These are phyloP conservation scores for Falco punctatus DNA, from an alignment of 2,113 vertebrate genomes.

Conservation along the genomic window DNA sequence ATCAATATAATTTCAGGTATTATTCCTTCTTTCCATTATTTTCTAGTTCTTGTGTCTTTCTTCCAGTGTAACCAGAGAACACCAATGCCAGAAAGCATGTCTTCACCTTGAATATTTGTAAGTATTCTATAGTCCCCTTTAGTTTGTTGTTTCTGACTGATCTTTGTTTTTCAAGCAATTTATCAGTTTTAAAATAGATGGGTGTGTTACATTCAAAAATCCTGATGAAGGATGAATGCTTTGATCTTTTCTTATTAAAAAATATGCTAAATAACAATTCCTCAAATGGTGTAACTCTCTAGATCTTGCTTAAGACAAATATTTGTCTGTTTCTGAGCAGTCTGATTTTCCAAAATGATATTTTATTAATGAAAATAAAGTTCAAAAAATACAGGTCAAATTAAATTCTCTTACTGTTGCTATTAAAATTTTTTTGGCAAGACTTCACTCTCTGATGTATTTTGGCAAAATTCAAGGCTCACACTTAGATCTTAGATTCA, in stretches of 20 bases:
- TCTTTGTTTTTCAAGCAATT: slow-evolving; percentile 58
- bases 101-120: slow-evolving; percentile 33
- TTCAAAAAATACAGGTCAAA: background rate
- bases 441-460: background rate
- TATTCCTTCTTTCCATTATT: background rate
- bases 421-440: background rate
- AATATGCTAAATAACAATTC: slow-evolving; percentile 8
- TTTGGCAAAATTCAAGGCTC: background rate
- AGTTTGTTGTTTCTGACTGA: slow-evolving; percentile 50
- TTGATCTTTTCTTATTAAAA: slow-evolving; percentile 40
- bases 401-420: background rate
- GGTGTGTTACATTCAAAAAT: slow-evolving; percentile 1
- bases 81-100: slow-evolving; percentile 9
- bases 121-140: background rate
- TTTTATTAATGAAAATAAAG: background rate
- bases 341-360: background rate
- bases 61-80: slow-evolving; percentile 19
- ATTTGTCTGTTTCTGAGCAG: background rate
- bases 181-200: slow-evolving; percentile 45
- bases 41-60: background rate
- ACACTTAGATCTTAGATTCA: background rate
- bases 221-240: background rate
- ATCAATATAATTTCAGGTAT: background rate
- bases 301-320: background rate
- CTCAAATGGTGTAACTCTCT: background rate